Evolutionary conservation across 2,113 vertebrate species (phyloP).

Genomic region (Dicaeum eximium): DNA sequence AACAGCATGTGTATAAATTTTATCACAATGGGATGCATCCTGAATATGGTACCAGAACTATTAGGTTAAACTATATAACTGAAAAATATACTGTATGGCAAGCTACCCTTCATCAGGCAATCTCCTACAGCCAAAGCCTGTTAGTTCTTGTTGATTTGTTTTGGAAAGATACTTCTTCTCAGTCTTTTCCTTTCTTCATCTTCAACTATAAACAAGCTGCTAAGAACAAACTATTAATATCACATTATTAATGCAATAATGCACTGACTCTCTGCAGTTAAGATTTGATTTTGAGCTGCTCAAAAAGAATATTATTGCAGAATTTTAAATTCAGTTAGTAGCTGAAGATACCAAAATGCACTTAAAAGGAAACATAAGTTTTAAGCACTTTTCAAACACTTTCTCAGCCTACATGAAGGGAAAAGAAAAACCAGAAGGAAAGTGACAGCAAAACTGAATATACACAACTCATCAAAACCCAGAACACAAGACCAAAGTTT

Average conservation of each 20-base stretch:
- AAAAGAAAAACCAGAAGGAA: not conserved
- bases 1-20: not conserved
- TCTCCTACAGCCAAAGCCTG: not conserved
- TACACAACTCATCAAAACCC: conserved; percentile 1
- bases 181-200: not conserved
- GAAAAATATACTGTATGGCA: not conserved
- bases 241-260: not conserved
- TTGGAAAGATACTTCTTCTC: not conserved
- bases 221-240: not conserved
- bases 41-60: not conserved
- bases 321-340: not conserved
- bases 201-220: not conserved
- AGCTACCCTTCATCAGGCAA: not conserved
- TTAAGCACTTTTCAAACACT: not conserved
- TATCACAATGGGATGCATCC: not conserved
- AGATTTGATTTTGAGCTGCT: not conserved
- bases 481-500: not conserved
- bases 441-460: not conserved
- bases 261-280: not conserved
- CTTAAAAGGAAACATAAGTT: not conserved
- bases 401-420: not conserved
- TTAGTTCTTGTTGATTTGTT: not conserved
- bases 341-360: not conserved
- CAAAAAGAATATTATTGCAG: not conserved
- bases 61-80: not conserved